Percentiles rank a stretch among this genome's conserved stretches.
These are phyloP conservation scores for Thaumatotibia leucotreta DNA, from an alignment of 1,140 invertebrate genomes.

Conservation along the genomic window DNA sequence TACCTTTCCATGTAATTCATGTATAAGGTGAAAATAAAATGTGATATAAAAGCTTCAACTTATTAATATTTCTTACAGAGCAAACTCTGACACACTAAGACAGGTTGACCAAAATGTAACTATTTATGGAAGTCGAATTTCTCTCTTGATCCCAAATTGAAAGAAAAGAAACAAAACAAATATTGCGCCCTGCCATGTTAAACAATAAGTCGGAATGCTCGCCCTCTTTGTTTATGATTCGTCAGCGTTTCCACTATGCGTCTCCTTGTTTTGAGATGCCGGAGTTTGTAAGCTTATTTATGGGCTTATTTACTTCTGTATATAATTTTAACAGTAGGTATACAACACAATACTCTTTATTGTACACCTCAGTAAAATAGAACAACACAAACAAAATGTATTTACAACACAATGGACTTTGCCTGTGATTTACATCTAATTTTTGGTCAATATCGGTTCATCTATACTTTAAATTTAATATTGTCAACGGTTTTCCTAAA, in stretches of 20 bases:
- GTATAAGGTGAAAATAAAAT: too few species aligned
- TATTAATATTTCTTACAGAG: too few species aligned
- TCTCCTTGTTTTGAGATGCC: neutral
- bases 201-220: conserved; percentile 39
- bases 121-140: neutral
- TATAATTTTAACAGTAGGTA: neutral
- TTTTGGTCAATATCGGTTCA: too few species aligned
- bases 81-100: too few species aligned
- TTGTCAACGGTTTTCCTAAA: too few species aligned
- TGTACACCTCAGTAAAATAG: too few species aligned
- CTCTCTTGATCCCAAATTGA: neutral
- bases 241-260: conserved; percentile 13
- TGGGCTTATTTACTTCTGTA: neutral
- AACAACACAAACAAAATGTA: too few species aligned
- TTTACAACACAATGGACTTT: too few species aligned
- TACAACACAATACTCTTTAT: too few species aligned
- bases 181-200: conserved; percentile 34
- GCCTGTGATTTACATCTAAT: too few species aligned
- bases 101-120: neutral
- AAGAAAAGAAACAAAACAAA: conserved; percentile 34
- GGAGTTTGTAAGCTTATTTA: neutral
- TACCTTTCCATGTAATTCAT: neutral
- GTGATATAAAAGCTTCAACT: too few species aligned
- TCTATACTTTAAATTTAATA: too few species aligned
- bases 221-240: conserved; percentile 37